Evolutionary conservation across 2,888 invertebrate species (phyloP).

Genomic region (Entomobrya multifasciata): DNA sequence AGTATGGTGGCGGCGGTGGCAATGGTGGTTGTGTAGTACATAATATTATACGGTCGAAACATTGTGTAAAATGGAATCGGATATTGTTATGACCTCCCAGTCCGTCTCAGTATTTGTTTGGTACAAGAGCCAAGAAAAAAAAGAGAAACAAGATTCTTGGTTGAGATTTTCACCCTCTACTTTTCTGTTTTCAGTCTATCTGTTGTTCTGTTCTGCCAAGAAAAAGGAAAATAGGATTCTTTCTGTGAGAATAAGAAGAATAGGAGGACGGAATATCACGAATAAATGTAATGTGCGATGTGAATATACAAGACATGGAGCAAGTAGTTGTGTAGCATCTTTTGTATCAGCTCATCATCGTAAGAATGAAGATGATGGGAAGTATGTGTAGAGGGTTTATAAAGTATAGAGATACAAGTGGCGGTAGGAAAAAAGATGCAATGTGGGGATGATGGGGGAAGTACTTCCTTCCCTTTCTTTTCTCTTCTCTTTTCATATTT

Average conservation of each 20-base stretch:
- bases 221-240: conserved; percentile 45
- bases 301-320: neutral
- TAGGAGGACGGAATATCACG: conserved; percentile 25
- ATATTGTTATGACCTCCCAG: conserved; percentile 74
- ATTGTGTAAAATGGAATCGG: conserved; percentile 71
- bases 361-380: conserved; percentile 25
- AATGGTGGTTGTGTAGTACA: conserved; percentile 11
- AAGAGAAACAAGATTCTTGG: conserved; percentile 57
- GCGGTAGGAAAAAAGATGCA: conserved; percentile 5
- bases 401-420: conserved; percentile 1
- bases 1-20: no score
- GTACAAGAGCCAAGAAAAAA: conserved; percentile 49
- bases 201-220: conserved; percentile 45
- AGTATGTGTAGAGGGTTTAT: conserved; percentile 9
- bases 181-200: neutral
- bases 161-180: conserved; percentile 63
- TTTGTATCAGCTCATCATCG: conserved; percentile 52
- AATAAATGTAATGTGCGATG: conserved; percentile 29
- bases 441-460: conserved; percentile 36
- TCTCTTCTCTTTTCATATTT: conserved; percentile 38
- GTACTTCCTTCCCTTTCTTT: conserved; percentile 50
- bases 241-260: conserved; percentile 6
- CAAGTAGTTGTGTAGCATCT: neutral
- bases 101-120: conserved; percentile 37
- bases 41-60: conserved; percentile 59